A percentile compares a stretch with the other conserved stretches of the same genome.
phyloP scores from a whole-genome alignment of 2,888 invertebrate species.

The Zele albiditarsus region DNA sequence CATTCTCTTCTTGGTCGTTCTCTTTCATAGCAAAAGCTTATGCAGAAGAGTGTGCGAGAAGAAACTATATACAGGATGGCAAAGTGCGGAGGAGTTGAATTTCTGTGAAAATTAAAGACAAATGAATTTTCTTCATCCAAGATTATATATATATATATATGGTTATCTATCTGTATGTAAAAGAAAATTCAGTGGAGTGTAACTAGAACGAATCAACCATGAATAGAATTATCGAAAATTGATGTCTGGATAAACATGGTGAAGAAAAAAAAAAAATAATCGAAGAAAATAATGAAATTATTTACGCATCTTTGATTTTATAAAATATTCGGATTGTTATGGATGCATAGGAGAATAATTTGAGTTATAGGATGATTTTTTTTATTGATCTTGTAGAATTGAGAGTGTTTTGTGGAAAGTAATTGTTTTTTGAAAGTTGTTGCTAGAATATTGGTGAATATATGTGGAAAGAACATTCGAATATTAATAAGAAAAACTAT shows the following conservation, averaged over 20 bases:
- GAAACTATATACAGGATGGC: background rate
- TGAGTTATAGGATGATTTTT: too few species aligned
- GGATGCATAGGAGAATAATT: too few species aligned
- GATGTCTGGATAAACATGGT: background rate
- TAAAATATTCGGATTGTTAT: too few species aligned
- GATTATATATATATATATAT: background rate
- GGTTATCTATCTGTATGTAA: too few species aligned
- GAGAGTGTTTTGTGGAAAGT: too few species aligned
- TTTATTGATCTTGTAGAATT: too few species aligned
- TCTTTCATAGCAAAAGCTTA: background rate
- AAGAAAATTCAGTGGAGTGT: constrained; percentile 10
- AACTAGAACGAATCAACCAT: constrained; percentile 17
- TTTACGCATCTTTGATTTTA: too few species aligned
- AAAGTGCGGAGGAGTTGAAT: constrained; percentile 12
- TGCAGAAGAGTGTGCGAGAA: background rate
- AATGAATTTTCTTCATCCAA: constrained; percentile 24
- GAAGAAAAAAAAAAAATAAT: background rate
- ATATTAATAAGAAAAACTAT: too few species aligned
- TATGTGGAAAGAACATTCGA: too few species aligned
- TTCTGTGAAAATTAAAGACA: constrained; percentile 22
- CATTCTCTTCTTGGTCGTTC: constrained; percentile 8
- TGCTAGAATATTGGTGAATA: too few species aligned
- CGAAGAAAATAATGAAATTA: too few species aligned
- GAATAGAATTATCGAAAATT: constrained; percentile 19
- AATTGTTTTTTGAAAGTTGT: too few species aligned